Base-by-base conservation (phyloP, 2,888 invertebrate genomes). In the Hydrotaea diabolus region DNA sequence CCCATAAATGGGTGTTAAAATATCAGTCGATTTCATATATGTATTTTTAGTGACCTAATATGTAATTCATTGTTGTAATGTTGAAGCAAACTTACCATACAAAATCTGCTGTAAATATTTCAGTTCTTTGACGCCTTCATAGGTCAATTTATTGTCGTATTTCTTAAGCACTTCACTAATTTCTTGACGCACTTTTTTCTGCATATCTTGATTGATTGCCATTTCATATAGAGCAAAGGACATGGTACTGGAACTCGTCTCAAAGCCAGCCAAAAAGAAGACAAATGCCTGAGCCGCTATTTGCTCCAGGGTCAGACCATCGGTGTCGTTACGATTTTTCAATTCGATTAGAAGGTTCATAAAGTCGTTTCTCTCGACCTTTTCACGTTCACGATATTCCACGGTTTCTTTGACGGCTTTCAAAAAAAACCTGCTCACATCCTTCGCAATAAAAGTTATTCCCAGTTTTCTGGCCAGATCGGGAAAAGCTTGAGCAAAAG, bases 241-340 rank as follows among this genome's bases (percentile, higher is more conserved):
- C 88, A 93, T 91, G 0, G 93, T 92, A 3, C 93, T 92, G 0
- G 93, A 92, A 17, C 93, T 93, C 0, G 94, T 94, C 88, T 94
- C 94, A 66, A 93, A 94, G 2, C 94, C 94, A 17, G 93, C 94
- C 23, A 92, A 83, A 77, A 94, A 93, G 87, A 95, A 94, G 1
- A 93, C 90, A 46, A 94, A 92, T 8, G 94, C 93, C 83, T 95
- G 94, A 0, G 94, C 93, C 0, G 93, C 92, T 0, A 94, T 89
- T 73, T 94, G 88, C 9, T 93, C 91, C n/a, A 93, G 90, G 2
- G 92, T 91, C 2, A 94, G 88, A 0, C 89, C 89, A 0, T 87
- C 89, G 0, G 49, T 64, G 0, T 85, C 87, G 19, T 80, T 82
- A 0, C 79, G 82, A 3, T 88, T 86, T 84, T 93, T 91, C n/a